Evolutionary conservation across 2,113 vertebrate species (phyloP).

Genomic region (Microtus pennsylvanicus): DNA sequence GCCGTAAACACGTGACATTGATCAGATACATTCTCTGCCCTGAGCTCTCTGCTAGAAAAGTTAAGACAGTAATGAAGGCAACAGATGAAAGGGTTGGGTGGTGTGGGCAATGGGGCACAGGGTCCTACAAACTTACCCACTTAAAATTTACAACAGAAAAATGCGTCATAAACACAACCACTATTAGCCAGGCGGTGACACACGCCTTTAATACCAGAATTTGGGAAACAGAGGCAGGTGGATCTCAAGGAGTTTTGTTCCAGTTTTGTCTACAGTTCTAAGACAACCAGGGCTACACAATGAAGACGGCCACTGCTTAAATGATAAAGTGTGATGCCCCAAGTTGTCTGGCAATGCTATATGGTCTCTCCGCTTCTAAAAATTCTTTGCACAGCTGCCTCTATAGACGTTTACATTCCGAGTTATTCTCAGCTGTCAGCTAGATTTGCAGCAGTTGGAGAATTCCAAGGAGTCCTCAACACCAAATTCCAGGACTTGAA

Average conservation of each 20-base stretch:
- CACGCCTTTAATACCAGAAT: not conserved
- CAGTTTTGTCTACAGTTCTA: not conserved
- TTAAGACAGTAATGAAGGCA: not conserved
- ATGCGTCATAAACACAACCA: not conserved
- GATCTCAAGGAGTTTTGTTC: not conserved
- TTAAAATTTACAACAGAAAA: conserved; percentile 39
- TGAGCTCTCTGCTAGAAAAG: not conserved
- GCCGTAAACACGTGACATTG: not conserved
- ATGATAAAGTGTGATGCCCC: not conserved
- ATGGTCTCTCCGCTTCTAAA: conserved; percentile 72
- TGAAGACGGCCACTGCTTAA: not conserved
- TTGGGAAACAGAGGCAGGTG: not conserved
- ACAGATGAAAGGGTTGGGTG: not conserved
- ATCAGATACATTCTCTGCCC: not conserved
- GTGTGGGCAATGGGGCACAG: not conserved
- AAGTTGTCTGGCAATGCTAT: conserved; percentile 18
- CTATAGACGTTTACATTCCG: conserved; percentile 68
- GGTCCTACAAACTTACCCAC: not conserved
- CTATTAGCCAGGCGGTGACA: not conserved
- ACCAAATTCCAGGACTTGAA: conserved; percentile 67
- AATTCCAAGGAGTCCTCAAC: conserved; percentile 71
- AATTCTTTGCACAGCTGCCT: conserved; percentile 82
- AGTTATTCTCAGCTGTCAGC: conserved; percentile 85
- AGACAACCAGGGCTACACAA: not conserved
- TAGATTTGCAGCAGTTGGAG: conserved; percentile 78